Conservation (phyloP, 2,888 invertebrate species). For the Leptinotarsa rubiginosa region DNA sequence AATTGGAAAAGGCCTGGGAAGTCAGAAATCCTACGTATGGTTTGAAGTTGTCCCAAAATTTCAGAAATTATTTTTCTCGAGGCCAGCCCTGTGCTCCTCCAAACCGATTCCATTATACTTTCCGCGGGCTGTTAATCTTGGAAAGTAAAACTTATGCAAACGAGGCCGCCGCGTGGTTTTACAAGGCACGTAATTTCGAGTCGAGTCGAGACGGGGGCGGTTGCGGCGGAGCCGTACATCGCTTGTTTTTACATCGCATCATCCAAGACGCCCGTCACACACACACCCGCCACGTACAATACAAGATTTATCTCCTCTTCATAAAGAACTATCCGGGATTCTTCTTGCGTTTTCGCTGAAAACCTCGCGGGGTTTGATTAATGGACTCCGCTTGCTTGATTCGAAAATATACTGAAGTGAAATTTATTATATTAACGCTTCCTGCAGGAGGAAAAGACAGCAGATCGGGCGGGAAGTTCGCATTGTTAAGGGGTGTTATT, state of each 20-base stretch:
- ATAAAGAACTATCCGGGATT: conserved; percentile 40
- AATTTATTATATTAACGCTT: conserved; percentile 28
- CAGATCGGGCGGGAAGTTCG: background rate
- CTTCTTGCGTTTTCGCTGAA: conserved; percentile 37
- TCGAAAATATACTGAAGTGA: conserved; percentile 31
- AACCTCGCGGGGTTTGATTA: conserved; percentile 38
- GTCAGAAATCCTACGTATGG: too few relatives aligned
- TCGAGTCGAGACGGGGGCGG: conserved; percentile 44
- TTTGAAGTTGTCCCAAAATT: too few relatives aligned
- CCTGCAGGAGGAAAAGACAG: background rate
- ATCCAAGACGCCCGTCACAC: conserved; percentile 60
- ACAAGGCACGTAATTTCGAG: conserved; percentile 65
- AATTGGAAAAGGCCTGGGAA: too few relatives aligned
- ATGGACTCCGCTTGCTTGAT: conserved; percentile 35
- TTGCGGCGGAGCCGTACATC: conserved; percentile 40
- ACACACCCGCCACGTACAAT: conserved; percentile 58
- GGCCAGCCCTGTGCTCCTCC: conserved; percentile 41
- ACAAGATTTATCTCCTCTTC: conserved; percentile 59
- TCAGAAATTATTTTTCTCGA: background rate
- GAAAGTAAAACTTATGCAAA: conserved; percentile 68
- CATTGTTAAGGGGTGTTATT: background rate
- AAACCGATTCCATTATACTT: conserved; percentile 64
- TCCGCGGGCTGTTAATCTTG: conserved; percentile 66
- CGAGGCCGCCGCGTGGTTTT: conserved; percentile 66
- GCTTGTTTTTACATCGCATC: conserved; percentile 59